A percentile compares a stretch with the other conserved stretches of the same genome.
phyloP scores from a whole-genome alignment of 2,888 invertebrate species.

The Toxonevra muliebris region DNA sequence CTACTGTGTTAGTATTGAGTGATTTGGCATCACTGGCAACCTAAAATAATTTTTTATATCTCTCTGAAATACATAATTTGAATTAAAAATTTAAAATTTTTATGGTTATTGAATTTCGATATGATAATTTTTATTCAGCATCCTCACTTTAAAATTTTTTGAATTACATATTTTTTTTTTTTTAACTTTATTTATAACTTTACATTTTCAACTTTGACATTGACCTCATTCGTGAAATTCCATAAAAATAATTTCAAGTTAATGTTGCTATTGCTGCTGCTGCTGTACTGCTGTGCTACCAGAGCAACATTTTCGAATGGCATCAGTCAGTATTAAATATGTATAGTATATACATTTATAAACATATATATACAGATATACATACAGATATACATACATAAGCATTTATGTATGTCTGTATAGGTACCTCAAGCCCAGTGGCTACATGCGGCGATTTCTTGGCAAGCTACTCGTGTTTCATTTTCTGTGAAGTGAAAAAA shows the following conservation, averaged over 20 bases:
- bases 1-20: too few species aligned
- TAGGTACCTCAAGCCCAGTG: conserved; percentile 29
- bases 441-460: conserved; percentile 35
- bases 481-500: conserved; percentile 3
- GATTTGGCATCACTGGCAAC: too few species aligned
- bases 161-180: background rate
- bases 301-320: too few species aligned
- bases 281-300: too few species aligned
- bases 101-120: background rate
- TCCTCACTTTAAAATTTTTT: background rate
- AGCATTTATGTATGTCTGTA: background rate
- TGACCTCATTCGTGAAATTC: conserved; percentile 34
- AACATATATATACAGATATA: background rate
- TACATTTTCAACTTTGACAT: conserved; percentile 32
- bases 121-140: background rate
- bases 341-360: background rate
- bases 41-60: too few species aligned
- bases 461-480: conserved; percentile 35
- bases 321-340: too few species aligned
- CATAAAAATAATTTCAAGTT: background rate
- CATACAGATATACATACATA: background rate
- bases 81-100: conserved; percentile 12
- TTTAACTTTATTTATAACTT: background rate
- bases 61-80: conserved; percentile 7
- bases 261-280: too few species aligned